Conservation (phyloP, 2,113 vertebrate genomes). For the Addax nasomaculatus region DNA sequence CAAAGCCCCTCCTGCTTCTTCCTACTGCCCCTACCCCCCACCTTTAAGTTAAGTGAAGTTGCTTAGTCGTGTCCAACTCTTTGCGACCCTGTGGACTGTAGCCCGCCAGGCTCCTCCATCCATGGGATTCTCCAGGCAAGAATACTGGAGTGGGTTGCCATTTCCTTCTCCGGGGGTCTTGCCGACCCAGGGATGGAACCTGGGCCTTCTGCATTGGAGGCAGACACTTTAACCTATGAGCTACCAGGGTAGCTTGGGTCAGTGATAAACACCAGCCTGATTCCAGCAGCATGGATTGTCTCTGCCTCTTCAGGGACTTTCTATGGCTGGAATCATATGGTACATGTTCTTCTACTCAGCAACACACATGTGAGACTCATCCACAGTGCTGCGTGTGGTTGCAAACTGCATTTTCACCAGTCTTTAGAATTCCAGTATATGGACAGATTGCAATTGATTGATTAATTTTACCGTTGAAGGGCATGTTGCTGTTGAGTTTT, state of each 20-base stretch:
- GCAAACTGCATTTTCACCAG: neutral
- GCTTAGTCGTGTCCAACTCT: too few species aligned
- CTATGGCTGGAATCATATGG: neutral
- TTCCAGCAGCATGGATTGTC: neutral
- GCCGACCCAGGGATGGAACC: too few species aligned
- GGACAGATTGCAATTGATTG: neutral
- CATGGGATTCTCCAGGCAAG: too few species aligned
- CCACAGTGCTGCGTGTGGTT: accelerated
- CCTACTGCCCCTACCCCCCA: neutral
- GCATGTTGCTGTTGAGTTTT: neutral
- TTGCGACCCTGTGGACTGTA: too few species aligned
- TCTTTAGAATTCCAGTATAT: neutral
- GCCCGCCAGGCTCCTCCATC: too few species aligned
- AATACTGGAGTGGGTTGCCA: too few species aligned
- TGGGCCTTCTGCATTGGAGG: too few species aligned
- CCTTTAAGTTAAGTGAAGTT: too few species aligned
- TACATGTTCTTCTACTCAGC: neutral
- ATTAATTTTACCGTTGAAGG: neutral
- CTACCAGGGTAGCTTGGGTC: too few species aligned
- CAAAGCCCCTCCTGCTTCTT: neutral
- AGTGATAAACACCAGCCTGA: neutral
- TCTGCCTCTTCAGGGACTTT: neutral
- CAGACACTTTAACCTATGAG: too few species aligned
- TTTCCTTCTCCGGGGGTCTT: too few species aligned
- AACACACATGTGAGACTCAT: neutral